Percentiles rank a stretch among this genome's conserved stretches.
Conservation (phyloP, 1,140 invertebrate genomes). For the Drosophila setifemur region DNA sequence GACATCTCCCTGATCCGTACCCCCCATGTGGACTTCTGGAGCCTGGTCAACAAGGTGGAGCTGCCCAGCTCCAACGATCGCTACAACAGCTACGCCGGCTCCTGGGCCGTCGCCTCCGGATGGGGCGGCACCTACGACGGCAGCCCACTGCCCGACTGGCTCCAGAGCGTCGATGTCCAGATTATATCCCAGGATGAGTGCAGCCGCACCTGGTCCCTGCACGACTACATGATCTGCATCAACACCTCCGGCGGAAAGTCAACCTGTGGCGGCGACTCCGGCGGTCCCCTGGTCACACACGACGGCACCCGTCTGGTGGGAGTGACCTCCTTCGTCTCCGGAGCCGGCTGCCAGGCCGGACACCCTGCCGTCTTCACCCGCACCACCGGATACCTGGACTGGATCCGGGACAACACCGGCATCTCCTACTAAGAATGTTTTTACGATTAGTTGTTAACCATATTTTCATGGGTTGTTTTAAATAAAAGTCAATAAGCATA, state of each 20-base stretch:
- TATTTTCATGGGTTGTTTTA: not conserved
- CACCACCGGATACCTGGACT: constrained; percentile 83
- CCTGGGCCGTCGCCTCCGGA: constrained; percentile 17
- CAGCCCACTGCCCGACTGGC: constrained; percentile 21
- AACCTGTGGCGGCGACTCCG: too few species aligned
- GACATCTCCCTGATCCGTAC: constrained; percentile 21
- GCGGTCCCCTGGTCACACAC: too few species aligned
- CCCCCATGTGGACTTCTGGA: constrained; percentile 20
- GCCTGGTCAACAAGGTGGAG: constrained; percentile 16
- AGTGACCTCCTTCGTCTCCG: constrained; percentile 35
- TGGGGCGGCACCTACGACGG: constrained; percentile 21
- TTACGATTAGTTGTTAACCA: too few species aligned
- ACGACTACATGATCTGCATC: constrained; percentile 54
- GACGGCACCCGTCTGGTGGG: constrained; percentile 40
- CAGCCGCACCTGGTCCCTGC: constrained; percentile 5
- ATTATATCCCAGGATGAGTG: constrained; percentile 36
- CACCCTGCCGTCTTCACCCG: constrained; percentile 83
- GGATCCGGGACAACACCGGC: constrained; percentile 82
- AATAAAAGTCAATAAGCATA: not conserved
- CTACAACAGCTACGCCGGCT: constrained; percentile 15
- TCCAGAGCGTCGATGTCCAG: constrained; percentile 12
- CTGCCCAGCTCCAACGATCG: constrained; percentile 9
- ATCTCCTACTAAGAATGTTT: constrained; percentile 34
- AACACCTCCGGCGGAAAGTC: constrained; percentile 33
- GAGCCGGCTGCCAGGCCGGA: constrained; percentile 63